phyloP scores from a whole-genome alignment of 2,888 invertebrate species.

The Ceraclea dissimilis region DNA sequence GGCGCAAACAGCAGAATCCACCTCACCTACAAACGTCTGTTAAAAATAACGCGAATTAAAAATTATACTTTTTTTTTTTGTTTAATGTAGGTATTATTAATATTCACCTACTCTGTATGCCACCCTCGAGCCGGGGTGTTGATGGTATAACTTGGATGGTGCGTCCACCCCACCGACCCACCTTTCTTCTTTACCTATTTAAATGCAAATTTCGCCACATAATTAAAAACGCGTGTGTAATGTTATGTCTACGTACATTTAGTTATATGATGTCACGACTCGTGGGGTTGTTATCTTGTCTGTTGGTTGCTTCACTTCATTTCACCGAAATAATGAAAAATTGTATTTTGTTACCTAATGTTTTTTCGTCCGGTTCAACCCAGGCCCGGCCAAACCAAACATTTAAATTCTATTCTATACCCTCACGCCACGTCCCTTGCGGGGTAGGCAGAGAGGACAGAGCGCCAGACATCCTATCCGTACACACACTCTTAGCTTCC shows the following conservation, averaged over 20 bases:
- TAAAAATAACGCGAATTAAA: slow-evolving; percentile 18
- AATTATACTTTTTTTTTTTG: slow-evolving; percentile 19
- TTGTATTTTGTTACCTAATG: no score
- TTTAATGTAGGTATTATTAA: no score
- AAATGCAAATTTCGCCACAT: slow-evolving; percentile 27
- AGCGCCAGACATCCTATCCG: no score
- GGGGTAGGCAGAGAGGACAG: no score
- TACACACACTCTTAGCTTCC: no score
- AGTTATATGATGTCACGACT: slow-evolving; percentile 19
- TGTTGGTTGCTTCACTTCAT: no score
- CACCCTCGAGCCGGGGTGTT: slow-evolving; percentile 33
- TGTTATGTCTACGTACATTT: slow-evolving; percentile 14
- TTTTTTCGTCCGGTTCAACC: no score
- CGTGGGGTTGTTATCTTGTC: slow-evolving; percentile 23
- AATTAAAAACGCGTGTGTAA: slow-evolving; percentile 27
- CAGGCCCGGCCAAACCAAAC: no score
- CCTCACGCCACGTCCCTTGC: no score
- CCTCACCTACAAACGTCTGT: slow-evolving; percentile 14
- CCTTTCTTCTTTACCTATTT: slow-evolving; percentile 25
- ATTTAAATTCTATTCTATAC: no score
- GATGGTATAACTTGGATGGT: slow-evolving; percentile 17
- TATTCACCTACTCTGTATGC: slow-evolving; percentile 27
- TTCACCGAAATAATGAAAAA: no score
- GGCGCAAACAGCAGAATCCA: slow-evolving; percentile 5
- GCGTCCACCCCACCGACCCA: slow-evolving; percentile 17